These are phyloP conservation scores for Ammodytes marinus DNA, from an alignment of 2,113 vertebrate species.

Conservation along the genomic window DNA sequence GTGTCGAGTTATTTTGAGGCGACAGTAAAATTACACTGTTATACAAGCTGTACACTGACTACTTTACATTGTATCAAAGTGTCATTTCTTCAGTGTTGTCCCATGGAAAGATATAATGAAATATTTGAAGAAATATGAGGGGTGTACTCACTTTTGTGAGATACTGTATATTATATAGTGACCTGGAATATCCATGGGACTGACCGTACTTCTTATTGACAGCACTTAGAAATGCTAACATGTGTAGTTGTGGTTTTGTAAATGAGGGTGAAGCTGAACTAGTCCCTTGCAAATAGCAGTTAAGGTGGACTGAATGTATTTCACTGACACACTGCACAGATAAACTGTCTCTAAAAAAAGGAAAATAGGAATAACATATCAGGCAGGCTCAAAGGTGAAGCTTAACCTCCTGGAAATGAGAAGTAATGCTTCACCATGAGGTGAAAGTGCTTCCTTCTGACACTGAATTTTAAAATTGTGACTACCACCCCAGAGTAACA, in stretches of 20 bases:
- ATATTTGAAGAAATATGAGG: too few species aligned
- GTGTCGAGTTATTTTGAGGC: too few species aligned
- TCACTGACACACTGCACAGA: too few species aligned
- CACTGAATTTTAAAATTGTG: slow-evolving; percentile 62
- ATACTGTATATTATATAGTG: too few species aligned
- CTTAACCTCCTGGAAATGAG: slow-evolving; percentile 8
- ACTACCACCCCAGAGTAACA: slow-evolving; percentile 56
- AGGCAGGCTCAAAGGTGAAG: background rate
- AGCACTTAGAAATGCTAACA: background rate
- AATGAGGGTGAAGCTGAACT: too few species aligned
- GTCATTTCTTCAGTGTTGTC: too few species aligned
- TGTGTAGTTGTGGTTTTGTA: background rate
- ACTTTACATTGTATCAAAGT: too few species aligned
- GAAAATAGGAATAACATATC: background rate
- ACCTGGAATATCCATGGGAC: too few species aligned
- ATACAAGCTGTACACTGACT: too few species aligned
- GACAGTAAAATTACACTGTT: too few species aligned
- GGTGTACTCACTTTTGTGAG: too few species aligned
- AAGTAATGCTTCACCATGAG: slow-evolving; percentile 11
- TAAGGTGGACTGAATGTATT: background rate
- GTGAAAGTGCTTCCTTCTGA: slow-evolving; percentile 33
- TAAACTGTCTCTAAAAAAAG: background rate
- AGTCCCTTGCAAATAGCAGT: background rate
- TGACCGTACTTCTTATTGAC: background rate
- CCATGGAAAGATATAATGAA: too few species aligned